These are phyloP conservation scores for Oenanthe oenanthe DNA, from an alignment of 2,113 vertebrate species.

Conservation along the genomic window DNA sequence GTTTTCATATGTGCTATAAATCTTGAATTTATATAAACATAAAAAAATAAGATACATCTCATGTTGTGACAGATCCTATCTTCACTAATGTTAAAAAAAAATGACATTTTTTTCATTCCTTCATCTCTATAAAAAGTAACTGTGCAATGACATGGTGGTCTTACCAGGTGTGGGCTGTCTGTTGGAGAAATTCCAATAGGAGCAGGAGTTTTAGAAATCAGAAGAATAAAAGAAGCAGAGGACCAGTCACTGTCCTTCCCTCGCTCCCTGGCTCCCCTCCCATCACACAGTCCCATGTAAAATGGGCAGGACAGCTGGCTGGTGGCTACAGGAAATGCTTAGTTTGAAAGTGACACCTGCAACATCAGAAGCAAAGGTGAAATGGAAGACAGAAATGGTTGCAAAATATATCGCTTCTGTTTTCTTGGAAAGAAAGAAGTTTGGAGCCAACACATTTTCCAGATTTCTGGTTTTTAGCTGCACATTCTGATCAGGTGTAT, in stretches of 20 bases:
- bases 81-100: background rate
- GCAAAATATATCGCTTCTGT: background rate
- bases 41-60: background rate
- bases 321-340: background rate
- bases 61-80: background rate
- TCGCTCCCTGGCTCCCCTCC: fast-evolving
- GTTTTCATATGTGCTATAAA: background rate
- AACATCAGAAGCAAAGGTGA: background rate
- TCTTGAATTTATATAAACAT: background rate
- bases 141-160: background rate
- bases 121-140: background rate
- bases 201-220: background rate
- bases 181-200: background rate
- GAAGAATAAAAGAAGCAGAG: background rate
- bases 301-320: background rate
- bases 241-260: background rate
- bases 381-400: background rate
- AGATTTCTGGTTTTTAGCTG: background rate
- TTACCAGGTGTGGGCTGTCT: background rate
- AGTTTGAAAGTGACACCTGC: background rate
- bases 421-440: background rate
- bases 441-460: background rate
- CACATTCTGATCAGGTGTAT: slow-evolving; percentile 17
- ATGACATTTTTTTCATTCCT: background rate
- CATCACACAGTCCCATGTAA: fast-evolving